phyloP scores from a whole-genome alignment of 92 coral and sea anemone genomes.

The Epizoanthus rinbou region DNA sequence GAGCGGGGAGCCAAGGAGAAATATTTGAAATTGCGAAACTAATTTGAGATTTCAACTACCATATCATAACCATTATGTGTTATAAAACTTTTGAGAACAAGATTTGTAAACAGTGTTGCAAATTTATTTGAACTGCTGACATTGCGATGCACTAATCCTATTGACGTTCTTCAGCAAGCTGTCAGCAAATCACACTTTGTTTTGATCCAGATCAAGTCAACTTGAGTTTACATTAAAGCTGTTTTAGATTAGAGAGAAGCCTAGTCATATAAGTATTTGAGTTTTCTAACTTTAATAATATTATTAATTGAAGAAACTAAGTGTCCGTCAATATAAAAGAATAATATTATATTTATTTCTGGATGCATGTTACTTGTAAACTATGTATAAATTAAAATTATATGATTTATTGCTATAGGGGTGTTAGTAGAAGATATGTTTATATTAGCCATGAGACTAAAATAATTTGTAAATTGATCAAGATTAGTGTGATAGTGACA shows the following conservation, averaged over 20 bases:
- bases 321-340: not conserved
- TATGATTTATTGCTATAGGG: not conserved
- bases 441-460: constrained; percentile 4
- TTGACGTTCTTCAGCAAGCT: not conserved
- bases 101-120: constrained; percentile 18
- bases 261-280: no score
- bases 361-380: not conserved
- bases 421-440: not conserved
- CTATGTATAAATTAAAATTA: not conserved
- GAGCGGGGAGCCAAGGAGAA: not conserved
- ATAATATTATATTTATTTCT: not conserved
- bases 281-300: not conserved
- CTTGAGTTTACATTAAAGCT: not conserved
- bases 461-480: not conserved
- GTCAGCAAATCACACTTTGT: not conserved
- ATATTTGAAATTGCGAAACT: not conserved
- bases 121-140: constrained; percentile 1
- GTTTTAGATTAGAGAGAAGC: no score
- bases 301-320: not conserved
- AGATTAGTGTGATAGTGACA: not conserved
- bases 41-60: not conserved
- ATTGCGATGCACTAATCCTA: constrained; percentile 15
- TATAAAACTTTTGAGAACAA: not conserved
- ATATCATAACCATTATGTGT: not conserved
- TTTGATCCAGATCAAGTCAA: not conserved